Evolutionary conservation across 2,113 vertebrate species (phyloP).

Genomic region (Microcebus lehilahytsara): DNA sequence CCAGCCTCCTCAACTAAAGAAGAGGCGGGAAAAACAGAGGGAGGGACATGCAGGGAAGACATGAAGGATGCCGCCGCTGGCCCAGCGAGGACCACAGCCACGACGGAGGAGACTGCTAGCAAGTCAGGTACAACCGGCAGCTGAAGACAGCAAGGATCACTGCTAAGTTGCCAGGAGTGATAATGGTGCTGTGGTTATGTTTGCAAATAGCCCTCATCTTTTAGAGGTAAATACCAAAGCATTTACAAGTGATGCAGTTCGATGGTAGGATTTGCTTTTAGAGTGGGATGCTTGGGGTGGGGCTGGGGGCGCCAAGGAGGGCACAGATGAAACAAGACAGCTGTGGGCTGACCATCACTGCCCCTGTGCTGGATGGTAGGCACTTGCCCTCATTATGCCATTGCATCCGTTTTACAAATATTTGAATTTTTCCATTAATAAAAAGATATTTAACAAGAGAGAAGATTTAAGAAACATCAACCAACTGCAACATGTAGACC

Average conservation of each 20-base stretch:
- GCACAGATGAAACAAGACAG: no score
- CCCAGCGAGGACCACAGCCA: no score
- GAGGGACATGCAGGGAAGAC: background rate
- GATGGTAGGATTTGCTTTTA: background rate
- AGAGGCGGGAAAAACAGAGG: background rate
- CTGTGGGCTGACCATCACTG: accelerated
- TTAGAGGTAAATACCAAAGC: background rate
- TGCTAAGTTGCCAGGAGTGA: background rate
- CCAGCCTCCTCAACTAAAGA: background rate
- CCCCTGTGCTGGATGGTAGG: background rate
- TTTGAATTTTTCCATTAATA: background rate
- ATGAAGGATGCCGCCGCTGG: no score
- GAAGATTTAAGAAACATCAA: background rate
- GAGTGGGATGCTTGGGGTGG: background rate
- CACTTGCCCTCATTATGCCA: background rate
- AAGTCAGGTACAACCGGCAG: no score
- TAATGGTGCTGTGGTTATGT: background rate
- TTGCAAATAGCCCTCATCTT: background rate
- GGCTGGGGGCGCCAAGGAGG: no score
- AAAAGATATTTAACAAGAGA: background rate
- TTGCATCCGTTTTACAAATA: background rate
- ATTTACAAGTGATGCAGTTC: background rate
- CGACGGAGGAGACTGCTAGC: background rate
- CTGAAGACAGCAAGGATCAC: background rate
- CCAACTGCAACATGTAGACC: background rate